Base-by-base conservation (phyloP, 2,797 vertebrate species). In the Brachyrhaphis roseni region DNA sequence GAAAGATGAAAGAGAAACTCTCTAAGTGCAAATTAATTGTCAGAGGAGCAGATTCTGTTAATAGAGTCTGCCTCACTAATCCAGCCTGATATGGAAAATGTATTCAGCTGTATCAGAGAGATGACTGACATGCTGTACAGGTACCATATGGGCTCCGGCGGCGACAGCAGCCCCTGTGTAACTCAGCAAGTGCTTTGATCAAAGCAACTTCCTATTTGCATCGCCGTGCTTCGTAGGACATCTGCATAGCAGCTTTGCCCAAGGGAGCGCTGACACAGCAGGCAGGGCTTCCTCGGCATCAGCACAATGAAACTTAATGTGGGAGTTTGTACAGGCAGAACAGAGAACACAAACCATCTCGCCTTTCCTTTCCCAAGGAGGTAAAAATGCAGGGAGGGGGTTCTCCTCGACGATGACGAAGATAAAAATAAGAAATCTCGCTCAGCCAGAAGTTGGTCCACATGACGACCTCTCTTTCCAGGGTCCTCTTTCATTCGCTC, bases 191-290 rank as follows among this genome's bases (percentile, higher is more conserved):
- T 86, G 82, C 89, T 91, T 86, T 87, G 89, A 94, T 94, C 87
- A 93, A 92, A 93, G 88, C 74, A 68, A 75, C 84, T 83, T 91
- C 88, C 86, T 88, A 88, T 93, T 93, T 92, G 89, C 89, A 92
- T 90, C 90, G 78, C 76, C 82, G 16, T 70, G 88, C 91, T 92
- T 88, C 71, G 13, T 86, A 93, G 90, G 85, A 93, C 91, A 93
- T 93, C 89, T 93, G 91, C 91, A 93, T 90, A 86, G 91, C 86
- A 20, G 86, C 87, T 88, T 86, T 81, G 89, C 93, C 87, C 90
- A 80, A 43, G 92, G 93, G 91, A 94, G 84, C 45, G 92, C 93
- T 94, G 93, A 94, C 92, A 85, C 92, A 91, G 91, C 90, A 86
- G 90, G 89, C 84, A 10, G 28, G 70, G 89, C 91, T 92, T 92